Percentiles rank a stretch among this genome's conserved stretches.
Conservation (phyloP, 1,140 invertebrate species). For the Drosophila subpulchrella region DNA sequence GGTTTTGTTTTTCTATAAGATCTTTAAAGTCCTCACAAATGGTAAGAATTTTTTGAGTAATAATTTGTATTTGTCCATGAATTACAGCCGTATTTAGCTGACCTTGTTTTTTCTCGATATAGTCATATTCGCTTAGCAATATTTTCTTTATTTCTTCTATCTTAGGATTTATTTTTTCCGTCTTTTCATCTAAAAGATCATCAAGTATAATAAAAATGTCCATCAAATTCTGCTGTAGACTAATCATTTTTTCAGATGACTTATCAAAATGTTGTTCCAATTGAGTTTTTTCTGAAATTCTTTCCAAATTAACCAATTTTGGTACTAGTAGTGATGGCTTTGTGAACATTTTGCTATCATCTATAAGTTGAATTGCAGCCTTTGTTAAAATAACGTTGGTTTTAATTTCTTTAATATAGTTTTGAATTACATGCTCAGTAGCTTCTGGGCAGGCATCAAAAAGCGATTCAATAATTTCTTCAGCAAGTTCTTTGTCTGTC, state of each 20-base stretch:
- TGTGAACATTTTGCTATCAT: conserved; percentile 47
- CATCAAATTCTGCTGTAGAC: conserved; percentile 72
- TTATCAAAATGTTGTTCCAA: conserved; percentile 46
- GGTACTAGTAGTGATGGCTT: conserved; percentile 60
- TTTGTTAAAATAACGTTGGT: conserved; percentile 63
- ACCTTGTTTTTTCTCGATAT: conserved; percentile 50
- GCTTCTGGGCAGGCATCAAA: conserved; percentile 45
- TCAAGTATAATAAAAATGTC: conserved; percentile 71
- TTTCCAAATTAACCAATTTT: conserved; percentile 58
- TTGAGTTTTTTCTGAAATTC: conserved; percentile 51
- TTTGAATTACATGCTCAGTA: conserved; percentile 37
- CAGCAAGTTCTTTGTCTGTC: conserved; percentile 31
- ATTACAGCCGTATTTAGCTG: conserved; percentile 24
- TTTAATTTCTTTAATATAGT: conserved; percentile 53
- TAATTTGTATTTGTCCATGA: conserved; percentile 40
- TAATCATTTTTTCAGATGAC: conserved; percentile 62
- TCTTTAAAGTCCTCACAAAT: conserved; percentile 48
- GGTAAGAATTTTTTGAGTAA: conserved; percentile 45
- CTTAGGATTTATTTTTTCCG: conserved; percentile 15
- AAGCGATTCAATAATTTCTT: conserved; percentile 59
- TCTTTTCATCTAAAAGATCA: conserved; percentile 60
- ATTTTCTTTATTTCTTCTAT: conserved; percentile 54
- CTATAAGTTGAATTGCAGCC: conserved; percentile 52
- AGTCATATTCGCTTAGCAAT: conserved; percentile 55
- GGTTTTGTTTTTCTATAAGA: neutral